Conservation (phyloP, 2,113 vertebrate species). For the Phrynosoma platyrhinos region DNA sequence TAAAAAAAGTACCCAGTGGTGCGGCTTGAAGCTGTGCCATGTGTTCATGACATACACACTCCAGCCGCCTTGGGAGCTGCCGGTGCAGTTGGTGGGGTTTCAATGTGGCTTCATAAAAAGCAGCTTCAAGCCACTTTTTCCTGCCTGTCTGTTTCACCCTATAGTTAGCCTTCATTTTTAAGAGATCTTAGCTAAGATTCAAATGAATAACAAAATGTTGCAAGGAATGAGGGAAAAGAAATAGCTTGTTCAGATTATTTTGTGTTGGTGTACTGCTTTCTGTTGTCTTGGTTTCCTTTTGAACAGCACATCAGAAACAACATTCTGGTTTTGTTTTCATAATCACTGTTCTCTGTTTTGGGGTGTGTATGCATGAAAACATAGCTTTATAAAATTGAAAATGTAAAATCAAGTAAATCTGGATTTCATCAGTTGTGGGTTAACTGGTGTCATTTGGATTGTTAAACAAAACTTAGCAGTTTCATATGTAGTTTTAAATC, state of each 20-base stretch:
- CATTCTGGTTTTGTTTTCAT: not conserved
- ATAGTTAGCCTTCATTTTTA: not conserved
- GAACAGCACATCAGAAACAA: not conserved
- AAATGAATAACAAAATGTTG: not conserved
- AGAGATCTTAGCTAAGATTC: not conserved
- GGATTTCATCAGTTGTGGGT: not conserved
- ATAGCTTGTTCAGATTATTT: rapidly evolving
- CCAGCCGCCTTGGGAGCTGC: too few relatives aligned
- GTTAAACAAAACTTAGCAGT: not conserved
- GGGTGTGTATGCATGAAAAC: not conserved
- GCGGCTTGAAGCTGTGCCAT: too few relatives aligned
- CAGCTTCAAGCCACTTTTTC: too few relatives aligned
- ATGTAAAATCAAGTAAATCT: not conserved
- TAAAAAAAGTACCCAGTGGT: too few relatives aligned
- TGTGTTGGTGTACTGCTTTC: not conserved
- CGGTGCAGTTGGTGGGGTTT: too few relatives aligned
- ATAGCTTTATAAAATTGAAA: not conserved
- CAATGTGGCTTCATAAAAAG: too few relatives aligned
- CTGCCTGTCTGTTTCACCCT: too few relatives aligned
- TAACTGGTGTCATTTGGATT: not conserved
- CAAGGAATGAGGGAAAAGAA: not conserved
- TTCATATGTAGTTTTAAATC: not conserved
- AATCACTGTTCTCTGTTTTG: not conserved
- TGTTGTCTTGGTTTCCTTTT: not conserved
- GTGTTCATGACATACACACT: too few relatives aligned